Base-by-base conservation (phyloP, 1,140 invertebrate species). In the Aphaenogaster rudis region DNA sequence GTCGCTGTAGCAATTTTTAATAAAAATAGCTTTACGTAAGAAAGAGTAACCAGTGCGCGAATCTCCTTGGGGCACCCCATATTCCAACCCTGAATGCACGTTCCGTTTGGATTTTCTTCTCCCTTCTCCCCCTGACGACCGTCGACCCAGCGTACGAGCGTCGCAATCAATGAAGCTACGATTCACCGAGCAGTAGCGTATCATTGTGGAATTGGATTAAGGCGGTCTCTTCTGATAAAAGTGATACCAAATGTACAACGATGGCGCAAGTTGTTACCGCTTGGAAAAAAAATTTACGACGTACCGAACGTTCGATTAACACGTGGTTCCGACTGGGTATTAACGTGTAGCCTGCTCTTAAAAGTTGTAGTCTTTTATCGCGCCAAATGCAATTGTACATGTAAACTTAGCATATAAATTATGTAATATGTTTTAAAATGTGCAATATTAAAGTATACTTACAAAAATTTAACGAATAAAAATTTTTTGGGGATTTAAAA, bases 151-250 rank as follows among this genome's bases (percentile, higher is more conserved):
- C 93, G 92, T 93, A 94, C 92, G 88, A 92, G 69, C 92, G 92
- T 94, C 87, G 93, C 94, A 95, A 95, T 95, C 94, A 95, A 95
- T 95, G 94, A 95, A 95, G 94, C 94, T 94, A 94, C 94, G 94
- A 94, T 93, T 95, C 93, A 94, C 92, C 92, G 91, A 93, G 91
- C 94, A 94, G 93, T 94, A 92, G 90, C 91, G 94, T 95, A 92
- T 67, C 88, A 84, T 57, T 28, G 17, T 17, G 28, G 8, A 84
- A 74, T 76, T 80, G 45, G 3, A 84, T 61, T 74, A 74, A 74
- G 54, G 28, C 28, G 54, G 39, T 39, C 13, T 74, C 17, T 81
- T 81, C 17, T 71, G 66, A 81, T 71, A 57, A 57, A 69, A 45
- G 42, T 45, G 21, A 9, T 69, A 69, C 8, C 4, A 36, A 66